Percentiles rank a stretch among this genome's conserved stretches.
Evolutionary conservation across 1,140 invertebrate species (phyloP).

Genomic region (Cyclargus thomasi): DNA sequence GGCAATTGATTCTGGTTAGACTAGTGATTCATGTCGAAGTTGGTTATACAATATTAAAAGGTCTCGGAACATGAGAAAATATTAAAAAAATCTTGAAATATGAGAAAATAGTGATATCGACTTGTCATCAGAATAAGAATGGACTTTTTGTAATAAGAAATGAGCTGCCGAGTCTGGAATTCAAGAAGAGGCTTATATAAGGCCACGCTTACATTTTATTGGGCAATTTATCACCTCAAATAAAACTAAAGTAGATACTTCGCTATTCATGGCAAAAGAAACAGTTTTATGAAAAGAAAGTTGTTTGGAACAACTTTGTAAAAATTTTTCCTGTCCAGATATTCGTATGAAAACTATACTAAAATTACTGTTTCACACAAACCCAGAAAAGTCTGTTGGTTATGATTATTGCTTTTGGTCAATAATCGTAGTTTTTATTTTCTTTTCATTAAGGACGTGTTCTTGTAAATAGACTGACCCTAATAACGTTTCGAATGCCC

Average conservation of each 20-base stretch:
- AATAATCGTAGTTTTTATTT: too few species aligned
- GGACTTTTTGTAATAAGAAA: neutral
- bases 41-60: neutral
- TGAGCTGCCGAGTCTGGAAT: neutral
- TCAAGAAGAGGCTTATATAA: neutral
- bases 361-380: too few species aligned
- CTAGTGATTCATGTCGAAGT: neutral
- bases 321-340: neutral
- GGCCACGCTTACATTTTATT: neutral
- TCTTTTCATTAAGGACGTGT: too few species aligned
- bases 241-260: neutral
- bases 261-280: neutral
- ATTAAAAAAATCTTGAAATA: neutral
- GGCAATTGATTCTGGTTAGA: too few species aligned
- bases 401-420: too few species aligned
- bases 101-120: conserved; percentile 1
- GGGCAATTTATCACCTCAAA: neutral
- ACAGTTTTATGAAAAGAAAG: neutral
- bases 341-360: neutral
- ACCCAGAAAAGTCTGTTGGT: too few species aligned
- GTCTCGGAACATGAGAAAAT: neutral
- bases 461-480: too few species aligned
- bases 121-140: neutral
- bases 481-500: too few species aligned
- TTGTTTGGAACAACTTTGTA: neutral